These are phyloP conservation scores for Caretta caretta DNA, from an alignment of 2,113 vertebrate genomes.

Conservation along the genomic window DNA sequence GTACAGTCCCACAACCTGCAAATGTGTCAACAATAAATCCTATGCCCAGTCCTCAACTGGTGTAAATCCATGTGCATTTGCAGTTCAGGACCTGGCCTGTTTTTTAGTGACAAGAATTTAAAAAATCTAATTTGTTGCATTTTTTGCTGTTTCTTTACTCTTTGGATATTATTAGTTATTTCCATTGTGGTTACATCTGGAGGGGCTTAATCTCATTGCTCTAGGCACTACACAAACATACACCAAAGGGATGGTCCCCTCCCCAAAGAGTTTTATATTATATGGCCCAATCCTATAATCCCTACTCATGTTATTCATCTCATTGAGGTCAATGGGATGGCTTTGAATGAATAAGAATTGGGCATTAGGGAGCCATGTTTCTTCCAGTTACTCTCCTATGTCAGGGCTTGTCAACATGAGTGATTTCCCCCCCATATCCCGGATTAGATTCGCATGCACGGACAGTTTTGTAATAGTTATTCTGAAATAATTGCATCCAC, in stretches of 20 bases:
- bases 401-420: background rate
- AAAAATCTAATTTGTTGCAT: background rate
- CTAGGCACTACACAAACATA: background rate
- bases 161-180: background rate
- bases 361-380: background rate
- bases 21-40: background rate
- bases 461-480: background rate
- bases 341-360: background rate
- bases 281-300: background rate
- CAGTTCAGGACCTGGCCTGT: background rate
- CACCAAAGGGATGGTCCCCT: background rate
- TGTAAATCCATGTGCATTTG: background rate
- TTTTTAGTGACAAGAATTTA: background rate
- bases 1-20: no score
- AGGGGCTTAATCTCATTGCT: background rate
- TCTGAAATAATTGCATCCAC: background rate
- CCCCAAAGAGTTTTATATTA: background rate
- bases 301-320: background rate
- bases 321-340: background rate
- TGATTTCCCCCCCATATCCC: background rate
- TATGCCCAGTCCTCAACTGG: background rate
- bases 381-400: background rate
- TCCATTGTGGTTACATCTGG: background rate
- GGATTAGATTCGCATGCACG: background rate
- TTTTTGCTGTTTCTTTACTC: background rate